Evolutionary conservation across 2,113 vertebrate species (phyloP).

Genomic region (Albula goreensis): DNA sequence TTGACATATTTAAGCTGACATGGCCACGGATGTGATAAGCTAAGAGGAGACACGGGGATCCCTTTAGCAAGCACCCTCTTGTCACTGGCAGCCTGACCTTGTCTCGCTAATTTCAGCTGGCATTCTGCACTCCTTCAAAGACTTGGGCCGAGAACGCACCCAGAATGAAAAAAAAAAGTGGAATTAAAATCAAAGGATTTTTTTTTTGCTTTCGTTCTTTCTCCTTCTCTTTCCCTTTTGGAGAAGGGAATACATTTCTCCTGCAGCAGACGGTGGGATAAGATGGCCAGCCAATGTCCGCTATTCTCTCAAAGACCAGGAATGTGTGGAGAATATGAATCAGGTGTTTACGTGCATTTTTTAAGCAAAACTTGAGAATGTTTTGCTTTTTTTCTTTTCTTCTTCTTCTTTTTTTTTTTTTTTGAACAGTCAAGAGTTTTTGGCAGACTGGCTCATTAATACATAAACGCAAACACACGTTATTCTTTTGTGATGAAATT

Average conservation of each 20-base stretch:
- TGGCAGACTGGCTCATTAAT: background rate
- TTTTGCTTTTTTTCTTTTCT: background rate
- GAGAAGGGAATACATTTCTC: slow-evolving; percentile 4
- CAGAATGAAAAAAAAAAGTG: slow-evolving; percentile 18
- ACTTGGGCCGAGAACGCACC: slow-evolving; percentile 24
- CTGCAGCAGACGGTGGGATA: background rate
- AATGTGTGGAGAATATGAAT: slow-evolving; percentile 33
- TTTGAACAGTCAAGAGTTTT: no score
- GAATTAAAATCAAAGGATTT: slow-evolving; percentile 27
- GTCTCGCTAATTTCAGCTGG: slow-evolving; percentile 66
- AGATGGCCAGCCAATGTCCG: background rate
- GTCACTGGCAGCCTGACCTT: slow-evolving; percentile 67
- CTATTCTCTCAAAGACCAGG: slow-evolving; percentile 11
- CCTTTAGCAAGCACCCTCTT: slow-evolving; percentile 53
- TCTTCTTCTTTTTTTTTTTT: no score
- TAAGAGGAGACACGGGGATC: slow-evolving; percentile 56
- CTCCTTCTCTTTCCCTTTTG: background rate
- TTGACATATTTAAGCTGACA: slow-evolving; percentile 63
- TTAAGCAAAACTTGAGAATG: background rate
- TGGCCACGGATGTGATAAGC: slow-evolving; percentile 60
- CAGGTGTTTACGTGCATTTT: background rate
- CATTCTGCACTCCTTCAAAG: slow-evolving; percentile 56
- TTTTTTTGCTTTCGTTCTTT: background rate
- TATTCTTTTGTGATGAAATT: no score
- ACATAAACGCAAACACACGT: background rate